Evolutionary conservation across 2,113 vertebrate species (phyloP).

Genomic region (Camarhynchus parvulus): DNA sequence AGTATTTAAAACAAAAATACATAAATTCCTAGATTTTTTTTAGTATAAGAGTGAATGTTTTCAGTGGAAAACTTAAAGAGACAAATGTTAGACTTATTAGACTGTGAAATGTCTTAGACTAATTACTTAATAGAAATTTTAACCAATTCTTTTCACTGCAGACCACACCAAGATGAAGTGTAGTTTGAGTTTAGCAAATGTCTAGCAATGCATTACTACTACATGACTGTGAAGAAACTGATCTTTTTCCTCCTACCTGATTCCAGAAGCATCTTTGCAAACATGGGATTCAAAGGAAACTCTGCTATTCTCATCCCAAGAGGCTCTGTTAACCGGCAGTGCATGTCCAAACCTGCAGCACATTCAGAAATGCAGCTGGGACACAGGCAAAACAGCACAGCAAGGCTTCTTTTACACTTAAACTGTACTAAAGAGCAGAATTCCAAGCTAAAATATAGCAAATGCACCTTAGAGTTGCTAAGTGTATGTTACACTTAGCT

Average conservation of each 20-base stretch:
- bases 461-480: background rate
- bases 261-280: slow-evolving; percentile 98
- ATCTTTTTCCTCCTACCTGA: slow-evolving; percentile 74
- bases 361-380: background rate
- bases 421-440: background rate
- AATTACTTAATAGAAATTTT: background rate
- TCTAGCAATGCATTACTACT: background rate
- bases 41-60: background rate
- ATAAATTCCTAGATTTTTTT: background rate
- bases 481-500: background rate
- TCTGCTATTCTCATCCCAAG: slow-evolving; percentile 95
- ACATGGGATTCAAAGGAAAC: slow-evolving; percentile 98
- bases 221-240: background rate
- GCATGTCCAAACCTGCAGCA: slow-evolving; percentile 90
- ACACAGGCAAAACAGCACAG: background rate
- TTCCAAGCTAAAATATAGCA: background rate
- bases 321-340: slow-evolving; percentile 92
- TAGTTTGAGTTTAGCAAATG: background rate
- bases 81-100: background rate
- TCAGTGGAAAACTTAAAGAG: background rate
- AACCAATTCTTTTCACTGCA: background rate
- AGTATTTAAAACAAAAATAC: background rate
- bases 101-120: background rate
- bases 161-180: background rate
- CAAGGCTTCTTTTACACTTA: background rate